Conservation (phyloP, 1,140 invertebrate species). For the Atopsyche davidsoni region DNA sequence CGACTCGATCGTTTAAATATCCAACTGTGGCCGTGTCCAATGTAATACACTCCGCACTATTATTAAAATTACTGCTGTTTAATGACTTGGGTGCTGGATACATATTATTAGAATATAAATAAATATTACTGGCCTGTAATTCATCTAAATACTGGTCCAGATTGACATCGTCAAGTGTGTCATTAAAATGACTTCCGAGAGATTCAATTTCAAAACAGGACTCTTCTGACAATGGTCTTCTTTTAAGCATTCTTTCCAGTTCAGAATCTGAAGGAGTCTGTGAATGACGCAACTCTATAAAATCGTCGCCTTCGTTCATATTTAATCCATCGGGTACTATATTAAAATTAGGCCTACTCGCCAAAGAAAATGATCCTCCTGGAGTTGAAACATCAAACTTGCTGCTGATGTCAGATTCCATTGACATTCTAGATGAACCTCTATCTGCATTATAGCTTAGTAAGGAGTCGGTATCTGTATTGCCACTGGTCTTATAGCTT, state of each 20-base stretch:
- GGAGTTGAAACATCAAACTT: constrained; percentile 42
- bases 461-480: constrained; percentile 44
- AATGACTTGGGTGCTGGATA: constrained; percentile 11
- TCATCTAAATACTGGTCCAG: constrained; percentile 61
- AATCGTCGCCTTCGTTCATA: constrained; percentile 37
- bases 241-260: constrained; percentile 59
- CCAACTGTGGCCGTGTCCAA: constrained; percentile 20
- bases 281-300: constrained; percentile 49
- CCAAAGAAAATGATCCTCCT: constrained; percentile 13
- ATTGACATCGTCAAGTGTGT: constrained; percentile 49
- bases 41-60: constrained; percentile 8
- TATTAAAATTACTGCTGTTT: constrained; percentile 3
- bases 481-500: constrained; percentile 36
- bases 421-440: constrained; percentile 44
- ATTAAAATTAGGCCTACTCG: constrained; percentile 32
- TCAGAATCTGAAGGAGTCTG: constrained; percentile 40
- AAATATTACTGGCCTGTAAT: constrained; percentile 48
- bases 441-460: constrained; percentile 44
- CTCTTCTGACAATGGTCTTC: constrained; percentile 65
- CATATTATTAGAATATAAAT: constrained; percentile 20
- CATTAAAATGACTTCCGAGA: constrained; percentile 52
- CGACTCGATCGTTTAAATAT: constrained; percentile 28
- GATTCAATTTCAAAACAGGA: constrained; percentile 59
- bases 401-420: constrained; percentile 46
- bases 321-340: constrained; percentile 40